Percentiles rank a stretch among this genome's conserved stretches.
Conservation (phyloP, 2,113 vertebrate genomes). For the Rhinoderma darwinii region DNA sequence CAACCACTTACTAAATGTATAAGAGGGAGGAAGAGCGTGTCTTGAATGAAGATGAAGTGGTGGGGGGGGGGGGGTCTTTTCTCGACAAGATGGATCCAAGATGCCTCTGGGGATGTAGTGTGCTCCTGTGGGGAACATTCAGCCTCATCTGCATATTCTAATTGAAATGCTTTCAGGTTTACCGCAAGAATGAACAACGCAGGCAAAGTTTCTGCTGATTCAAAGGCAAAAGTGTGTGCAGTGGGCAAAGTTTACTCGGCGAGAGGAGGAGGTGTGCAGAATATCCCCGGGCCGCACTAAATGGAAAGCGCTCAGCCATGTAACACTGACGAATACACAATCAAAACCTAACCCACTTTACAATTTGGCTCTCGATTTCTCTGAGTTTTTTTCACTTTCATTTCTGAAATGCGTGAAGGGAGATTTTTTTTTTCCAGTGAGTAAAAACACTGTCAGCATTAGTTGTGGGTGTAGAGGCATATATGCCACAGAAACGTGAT, state of each 20-base stretch:
- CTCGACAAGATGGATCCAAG: slow-evolving; percentile 61
- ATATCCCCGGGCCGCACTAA: slow-evolving; percentile 25
- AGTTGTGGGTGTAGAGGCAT: slow-evolving; percentile 2
- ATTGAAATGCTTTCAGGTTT: slow-evolving; percentile 81
- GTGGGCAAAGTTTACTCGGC: not conserved
- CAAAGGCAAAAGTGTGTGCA: accelerated
- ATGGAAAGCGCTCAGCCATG: slow-evolving; percentile 35
- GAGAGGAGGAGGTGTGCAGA: slow-evolving; percentile 14
- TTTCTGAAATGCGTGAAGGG: not conserved
- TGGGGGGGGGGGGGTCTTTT: not conserved
- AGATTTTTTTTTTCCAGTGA: slow-evolving; percentile 12
- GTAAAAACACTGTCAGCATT: slow-evolving; percentile 19
- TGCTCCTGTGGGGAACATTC: slow-evolving; percentile 69
- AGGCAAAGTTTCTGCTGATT: slow-evolving; percentile 55
- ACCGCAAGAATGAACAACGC: slow-evolving; percentile 75
- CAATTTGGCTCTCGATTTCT: not conserved
- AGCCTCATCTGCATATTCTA: slow-evolving; percentile 82
- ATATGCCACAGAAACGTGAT: not conserved
- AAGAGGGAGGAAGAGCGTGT: not conserved
- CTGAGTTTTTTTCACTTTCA: not conserved
- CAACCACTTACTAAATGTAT: not conserved
- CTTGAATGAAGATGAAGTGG: slow-evolving; percentile 13
- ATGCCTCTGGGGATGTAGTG: slow-evolving; percentile 65
- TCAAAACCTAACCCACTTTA: slow-evolving; percentile 6
- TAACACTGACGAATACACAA: slow-evolving; percentile 20